phyloP scores from a whole-genome alignment of 2,888 invertebrate species.

The Idaea straminata region DNA sequence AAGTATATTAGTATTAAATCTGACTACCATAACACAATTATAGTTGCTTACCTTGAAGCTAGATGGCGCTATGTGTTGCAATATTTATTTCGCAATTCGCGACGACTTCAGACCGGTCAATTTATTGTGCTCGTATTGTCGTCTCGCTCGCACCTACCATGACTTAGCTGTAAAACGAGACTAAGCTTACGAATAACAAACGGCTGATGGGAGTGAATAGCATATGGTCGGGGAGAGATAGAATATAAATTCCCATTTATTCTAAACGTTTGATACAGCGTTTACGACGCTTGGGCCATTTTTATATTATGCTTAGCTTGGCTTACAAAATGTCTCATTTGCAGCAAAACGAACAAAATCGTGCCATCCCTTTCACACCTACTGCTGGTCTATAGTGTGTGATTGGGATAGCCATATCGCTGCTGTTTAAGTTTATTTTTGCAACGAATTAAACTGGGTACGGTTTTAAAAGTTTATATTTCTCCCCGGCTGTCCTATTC shows the following conservation, averaged over 20 bases:
- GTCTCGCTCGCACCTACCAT: conserved; percentile 4
- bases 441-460: not conserved
- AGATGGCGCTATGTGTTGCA: no score
- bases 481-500: not conserved
- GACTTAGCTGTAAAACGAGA: conserved; percentile 6
- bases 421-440: conserved; percentile 1
- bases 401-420: conserved; percentile 11
- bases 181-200: conserved; percentile 16
- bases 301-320: not conserved
- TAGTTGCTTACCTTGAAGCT: no score
- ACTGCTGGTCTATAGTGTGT: conserved; percentile 2
- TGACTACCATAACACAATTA: no score
- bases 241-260: not conserved
- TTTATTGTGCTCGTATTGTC: not conserved
- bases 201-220: not conserved
- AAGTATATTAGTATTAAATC: no score
- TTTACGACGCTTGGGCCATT: not conserved
- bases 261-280: not conserved
- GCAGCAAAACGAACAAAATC: no score
- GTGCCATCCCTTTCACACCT: conserved; percentile 20
- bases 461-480: not conserved
- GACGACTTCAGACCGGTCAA: not conserved
- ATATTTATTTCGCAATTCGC: not conserved
- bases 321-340: not conserved
- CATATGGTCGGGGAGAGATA: not conserved